phyloP scores from a whole-genome alignment of 2,113 vertebrate species.

The Pagrus major region DNA sequence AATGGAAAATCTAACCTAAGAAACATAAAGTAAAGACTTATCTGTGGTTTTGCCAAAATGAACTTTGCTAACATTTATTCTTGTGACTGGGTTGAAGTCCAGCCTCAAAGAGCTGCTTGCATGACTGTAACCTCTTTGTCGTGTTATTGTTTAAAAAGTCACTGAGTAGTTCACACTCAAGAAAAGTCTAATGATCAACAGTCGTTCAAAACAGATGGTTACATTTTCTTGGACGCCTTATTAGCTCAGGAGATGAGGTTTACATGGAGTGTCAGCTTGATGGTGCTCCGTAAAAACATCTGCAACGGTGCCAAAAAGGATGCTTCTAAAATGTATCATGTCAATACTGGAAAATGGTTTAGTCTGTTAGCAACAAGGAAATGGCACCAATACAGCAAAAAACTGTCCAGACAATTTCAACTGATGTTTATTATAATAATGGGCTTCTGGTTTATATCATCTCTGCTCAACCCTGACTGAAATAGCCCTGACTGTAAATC shows the following conservation, averaged over 20 bases:
- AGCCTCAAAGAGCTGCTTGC: not conserved
- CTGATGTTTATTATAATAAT: constrained; percentile 30
- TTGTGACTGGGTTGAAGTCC: not conserved
- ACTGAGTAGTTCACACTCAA: constrained; percentile 2
- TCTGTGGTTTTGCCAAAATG: too few species aligned
- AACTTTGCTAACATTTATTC: too few species aligned
- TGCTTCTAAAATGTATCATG: not conserved
- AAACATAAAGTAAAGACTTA: too few species aligned
- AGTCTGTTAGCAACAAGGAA: not conserved
- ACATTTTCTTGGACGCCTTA: not conserved
- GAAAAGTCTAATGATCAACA: constrained; percentile 15
- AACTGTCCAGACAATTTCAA: not conserved
- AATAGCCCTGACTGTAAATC: constrained; percentile 41
- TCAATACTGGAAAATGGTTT: constrained; percentile 5
- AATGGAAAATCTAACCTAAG: too few species aligned
- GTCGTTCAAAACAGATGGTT: not conserved
- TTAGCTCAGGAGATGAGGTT: not conserved
- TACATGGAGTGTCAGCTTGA: not conserved
- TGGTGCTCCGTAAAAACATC: not conserved
- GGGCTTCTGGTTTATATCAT: constrained; percentile 18
- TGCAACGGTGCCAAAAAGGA: not conserved
- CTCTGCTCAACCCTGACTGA: constrained; percentile 25
- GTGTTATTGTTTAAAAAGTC: not conserved
- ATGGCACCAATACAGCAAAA: not conserved
- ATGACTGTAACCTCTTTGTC: not conserved